Conservation (phyloP, 2,888 invertebrate species). For the Eupithecia abbreviata region DNA sequence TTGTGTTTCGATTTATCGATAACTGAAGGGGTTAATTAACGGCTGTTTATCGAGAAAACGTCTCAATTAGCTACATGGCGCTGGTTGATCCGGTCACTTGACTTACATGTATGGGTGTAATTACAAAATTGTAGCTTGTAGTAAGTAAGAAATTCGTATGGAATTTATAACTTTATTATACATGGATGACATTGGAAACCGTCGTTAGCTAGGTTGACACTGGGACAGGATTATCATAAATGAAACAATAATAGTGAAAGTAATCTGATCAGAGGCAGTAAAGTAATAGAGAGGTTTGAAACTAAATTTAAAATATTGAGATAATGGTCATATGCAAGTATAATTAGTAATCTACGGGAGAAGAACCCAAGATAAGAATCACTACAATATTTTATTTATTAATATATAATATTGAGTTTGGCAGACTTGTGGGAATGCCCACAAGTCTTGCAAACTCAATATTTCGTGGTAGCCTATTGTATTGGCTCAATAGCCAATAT, state of each 20-base stretch:
- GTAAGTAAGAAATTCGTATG: slow-evolving; percentile 11
- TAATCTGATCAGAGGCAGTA: slow-evolving; percentile 47
- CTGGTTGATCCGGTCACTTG: slow-evolving; percentile 30
- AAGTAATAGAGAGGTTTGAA: slow-evolving; percentile 29
- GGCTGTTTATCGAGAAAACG: slow-evolving; percentile 61
- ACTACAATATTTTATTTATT: not conserved
- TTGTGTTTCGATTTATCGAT: slow-evolving; percentile 44
- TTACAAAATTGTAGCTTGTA: slow-evolving; percentile 34
- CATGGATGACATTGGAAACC: slow-evolving; percentile 38
- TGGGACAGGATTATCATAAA: slow-evolving; percentile 55
- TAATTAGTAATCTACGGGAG: not conserved
- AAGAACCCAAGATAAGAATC: not conserved
- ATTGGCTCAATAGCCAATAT: too few relatives aligned
- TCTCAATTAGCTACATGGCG: slow-evolving; percentile 60
- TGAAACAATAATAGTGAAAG: slow-evolving; percentile 64
- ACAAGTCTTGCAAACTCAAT: too few relatives aligned
- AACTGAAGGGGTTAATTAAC: slow-evolving; percentile 58
- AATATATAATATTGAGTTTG: not conserved
- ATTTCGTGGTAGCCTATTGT: too few relatives aligned
- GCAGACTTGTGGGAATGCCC: not conserved
- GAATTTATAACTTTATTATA: slow-evolving; percentile 39
- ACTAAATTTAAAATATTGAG: not conserved
- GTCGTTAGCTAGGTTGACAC: slow-evolving; percentile 43
- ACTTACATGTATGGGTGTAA: slow-evolving; percentile 42
- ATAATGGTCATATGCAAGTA: not conserved